Base-by-base conservation (phyloP, 2,888 invertebrate species). In the Drosophila algonquin region DNA sequence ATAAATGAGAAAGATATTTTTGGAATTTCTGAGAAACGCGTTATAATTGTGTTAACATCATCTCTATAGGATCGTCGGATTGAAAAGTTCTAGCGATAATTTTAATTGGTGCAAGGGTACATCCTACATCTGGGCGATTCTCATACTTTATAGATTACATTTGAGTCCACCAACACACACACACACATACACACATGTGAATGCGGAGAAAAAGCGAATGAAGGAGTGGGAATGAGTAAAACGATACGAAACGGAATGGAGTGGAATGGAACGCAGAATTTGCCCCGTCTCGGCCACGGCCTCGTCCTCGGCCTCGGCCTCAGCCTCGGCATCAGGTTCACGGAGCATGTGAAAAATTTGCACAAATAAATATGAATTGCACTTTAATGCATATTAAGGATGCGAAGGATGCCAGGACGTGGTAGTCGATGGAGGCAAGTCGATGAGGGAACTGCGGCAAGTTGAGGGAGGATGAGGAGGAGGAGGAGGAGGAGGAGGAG, bases 291-390 rank as follows among this genome's bases (percentile, higher is more conserved):
- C 55, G 72, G 52, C 32, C 63, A 48, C 51, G 72, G 52, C 24
- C 63, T 52, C 55, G 73, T 45, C 24, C 63, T 52, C 55, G 73
- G 47, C 24, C 63, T 48, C 55, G 72, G 52, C 24, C 40, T 46
- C 51, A 30, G 51, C 18, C 63, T 52, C 55, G 72, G 52, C 24
- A 45, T 46, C 51, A 30, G 51, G 47, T 58, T 52, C 62, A 54
- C 63, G 27, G 67, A 70, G 76, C 72, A 80, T 81, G 78, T 67
- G 80, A 78, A 87, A 87, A 87, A 87, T 87, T 82, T 85, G 83
- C 86, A 85, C 86, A 85, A 87, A 85, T 85, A 85, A 87, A 85
- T 85, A 85, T 85, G 85, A 87, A 87, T 85, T 87, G 85, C 85
- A 85, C 83, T 85, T 85, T 82, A 87, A 85, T 87, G 86, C 79